phyloP scores from a whole-genome alignment of 2,888 invertebrate species.

The Apotomis turbidana region DNA sequence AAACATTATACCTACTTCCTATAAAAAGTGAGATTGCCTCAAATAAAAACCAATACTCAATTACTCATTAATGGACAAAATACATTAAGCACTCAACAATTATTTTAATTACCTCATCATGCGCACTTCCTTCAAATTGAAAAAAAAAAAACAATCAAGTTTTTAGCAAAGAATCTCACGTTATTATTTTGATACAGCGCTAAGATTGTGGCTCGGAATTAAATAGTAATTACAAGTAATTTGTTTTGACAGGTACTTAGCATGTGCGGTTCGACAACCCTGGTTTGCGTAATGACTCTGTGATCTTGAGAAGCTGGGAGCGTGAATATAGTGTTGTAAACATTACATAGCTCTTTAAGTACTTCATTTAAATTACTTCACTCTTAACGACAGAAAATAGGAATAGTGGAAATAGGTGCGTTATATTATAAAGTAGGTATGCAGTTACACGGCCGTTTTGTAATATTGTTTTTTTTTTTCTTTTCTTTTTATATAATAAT shows the following conservation, averaged over 20 bases:
- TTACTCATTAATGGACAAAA: conserved; percentile 37
- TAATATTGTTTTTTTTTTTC: not conserved
- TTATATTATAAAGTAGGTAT: not conserved
- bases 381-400: not conserved
- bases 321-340: not conserved
- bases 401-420: not conserved
- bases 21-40: conserved; percentile 1
- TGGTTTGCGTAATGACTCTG: conserved; percentile 16
- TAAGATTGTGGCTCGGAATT: conserved; percentile 44
- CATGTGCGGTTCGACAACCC: conserved; percentile 34
- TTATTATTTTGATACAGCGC: conserved; percentile 46
- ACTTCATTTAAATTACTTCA: not conserved
- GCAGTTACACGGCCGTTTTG: not conserved
- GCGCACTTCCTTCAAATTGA: conserved; percentile 41
- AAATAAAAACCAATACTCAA: conserved; percentile 31
- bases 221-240: conserved; percentile 46
- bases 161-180: conserved; percentile 44
- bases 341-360: not conserved
- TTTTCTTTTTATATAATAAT: not conserved
- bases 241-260: conserved; percentile 58
- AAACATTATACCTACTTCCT: not conserved
- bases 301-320: not conserved
- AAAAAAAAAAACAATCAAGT: conserved; percentile 48
- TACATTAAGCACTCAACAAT: conserved; percentile 40
- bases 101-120: conserved; percentile 39